Base-by-base conservation (phyloP, 2,888 invertebrate species). In the Gastrophysa polygoni region DNA sequence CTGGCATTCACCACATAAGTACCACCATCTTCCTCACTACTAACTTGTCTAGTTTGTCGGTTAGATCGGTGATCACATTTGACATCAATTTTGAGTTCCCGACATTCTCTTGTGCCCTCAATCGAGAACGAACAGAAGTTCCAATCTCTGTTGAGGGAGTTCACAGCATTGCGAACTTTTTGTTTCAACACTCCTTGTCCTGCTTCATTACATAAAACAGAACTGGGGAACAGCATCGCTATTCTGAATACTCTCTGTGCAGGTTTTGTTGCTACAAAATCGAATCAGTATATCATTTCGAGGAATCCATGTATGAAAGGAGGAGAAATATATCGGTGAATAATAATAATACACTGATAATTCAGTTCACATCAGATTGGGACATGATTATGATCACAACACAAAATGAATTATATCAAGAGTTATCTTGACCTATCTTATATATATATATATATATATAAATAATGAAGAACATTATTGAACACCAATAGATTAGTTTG, bases 231-330 rank as follows among this genome's bases (percentile, higher is more conserved):
- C 71, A 95, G 86, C 91, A 98, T 93, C 63, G 91, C 90, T 65
- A 98, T 90, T 78, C 92, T 93, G 84, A 97, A 96, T 0, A 97
- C 95, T 61, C 96, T 88, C 78, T 96, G 96, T n/a, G 97, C 97
- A 18, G 95, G 89, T 73, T 91, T 90, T 5, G 95, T 88, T 65
- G 91, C 93, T 91, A 80, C 69, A 55, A 51, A 48, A 44, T n/a
- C n/a, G n/a, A n/a, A n/a, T n/a, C n/a, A n/a, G n/a, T n/a, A n/a
- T n/a, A n/a, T n/a, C n/a, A n/a, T n/a, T n/a, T n/a, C n/a, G n/a
- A n/a, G n/a, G n/a, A n/a, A n/a, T n/a, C n/a, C n/a, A n/a, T n/a
- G n/a, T n/a, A n/a, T n/a, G n/a, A n/a, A n/a, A n/a, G n/a, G n/a
- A n/a, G n/a, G n/a, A n/a, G n/a, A n/a, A n/a, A n/a, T n/a, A n/a